These are phyloP conservation scores for Mobula birostris DNA, from an alignment of 2,113 vertebrate genomes.

Conservation along the genomic window DNA sequence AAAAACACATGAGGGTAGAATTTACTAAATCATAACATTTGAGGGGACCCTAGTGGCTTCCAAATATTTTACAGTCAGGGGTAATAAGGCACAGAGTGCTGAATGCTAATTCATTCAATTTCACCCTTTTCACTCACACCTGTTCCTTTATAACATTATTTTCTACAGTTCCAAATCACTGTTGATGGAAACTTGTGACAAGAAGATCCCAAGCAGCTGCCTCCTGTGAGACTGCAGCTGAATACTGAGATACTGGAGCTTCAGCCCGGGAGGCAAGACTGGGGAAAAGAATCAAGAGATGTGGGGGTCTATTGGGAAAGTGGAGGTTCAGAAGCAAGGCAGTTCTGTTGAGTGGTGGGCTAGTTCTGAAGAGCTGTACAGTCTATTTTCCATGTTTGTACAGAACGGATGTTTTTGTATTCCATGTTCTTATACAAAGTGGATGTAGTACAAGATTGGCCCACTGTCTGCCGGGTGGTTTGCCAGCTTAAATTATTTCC, in stretches of 20 bases:
- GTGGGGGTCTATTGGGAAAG: too few relatives aligned
- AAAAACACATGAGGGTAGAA: constrained; percentile 66
- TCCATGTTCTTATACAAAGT: too few relatives aligned
- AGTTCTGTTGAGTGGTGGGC: too few relatives aligned
- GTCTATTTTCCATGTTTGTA: too few relatives aligned
- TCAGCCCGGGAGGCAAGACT: not conserved
- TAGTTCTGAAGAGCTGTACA: too few relatives aligned
- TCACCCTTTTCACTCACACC: constrained; percentile 85
- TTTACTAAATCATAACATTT: constrained; percentile 71
- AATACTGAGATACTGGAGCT: not conserved
- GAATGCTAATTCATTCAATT: constrained; percentile 91
- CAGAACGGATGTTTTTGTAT: too few relatives aligned
- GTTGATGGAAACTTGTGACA: constrained; percentile 45
- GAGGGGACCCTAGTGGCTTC: constrained; percentile 84
- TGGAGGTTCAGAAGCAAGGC: too few relatives aligned
- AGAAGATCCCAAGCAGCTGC: constrained; percentile 25
- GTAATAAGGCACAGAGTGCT: constrained; percentile 86
- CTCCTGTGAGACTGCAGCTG: constrained; percentile 23
- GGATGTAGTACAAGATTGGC: not conserved
- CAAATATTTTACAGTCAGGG: constrained; percentile 84
- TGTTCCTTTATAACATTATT: constrained; percentile 75
- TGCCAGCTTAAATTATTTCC: not conserved
- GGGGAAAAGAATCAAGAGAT: too few relatives aligned
- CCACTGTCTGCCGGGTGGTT: not conserved
- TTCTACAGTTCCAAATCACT: constrained; percentile 66